Base-by-base conservation (phyloP, 2,797 vertebrate genomes). In the Cyclura pinguis region DNA sequence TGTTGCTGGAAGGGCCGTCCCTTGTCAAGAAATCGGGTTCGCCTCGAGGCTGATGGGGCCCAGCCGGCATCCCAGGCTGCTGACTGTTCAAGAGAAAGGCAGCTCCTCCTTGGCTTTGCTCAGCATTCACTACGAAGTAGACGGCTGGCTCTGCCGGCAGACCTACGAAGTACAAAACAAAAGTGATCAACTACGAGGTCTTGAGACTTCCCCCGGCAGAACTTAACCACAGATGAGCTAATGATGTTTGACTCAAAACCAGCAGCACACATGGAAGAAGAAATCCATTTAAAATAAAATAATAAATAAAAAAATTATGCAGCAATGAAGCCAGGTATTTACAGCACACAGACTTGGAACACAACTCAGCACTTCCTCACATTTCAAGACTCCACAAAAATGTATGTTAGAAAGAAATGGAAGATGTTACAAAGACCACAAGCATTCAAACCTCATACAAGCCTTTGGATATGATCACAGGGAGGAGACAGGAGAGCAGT, bases 1-100 rank as follows among this genome's bases (percentile, higher is more conserved):
- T 97, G 91, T 97, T 97, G 96, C 97, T 97, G 1, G 97, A 98
- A 92, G 97, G 97, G 4, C 96, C 96, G 2, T 95, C 97, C 89
- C 96, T 96, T 7, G 85, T 86, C 35, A 97, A 59, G 89, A 88
- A 95, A 42, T 97, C 97, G 0, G 89, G 32, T 93, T 97, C 97
- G 0, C 94, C 90, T 92, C 62, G 96, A 91, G 77, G 95, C 77
- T 94, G 96, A 0, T 52, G 84, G 72, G 96, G 97, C 35, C 57
- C 52, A 27, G 92, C 96, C 67, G 84, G 84, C 1, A 76, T 12
- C 85, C 90, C 90, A 0, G 95, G 80, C 83, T 85, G 94, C 7
- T 93, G 95, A 81, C 92, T 93, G 92, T 94, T 96, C 73, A 94
- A 47, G 22, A 93, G 24, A 3, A 96, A 95, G 83, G 92, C 87